Evolutionary conservation across 2,888 invertebrate genomes (phyloP).

Genomic region (Lampropteryx suffumata): DNA sequence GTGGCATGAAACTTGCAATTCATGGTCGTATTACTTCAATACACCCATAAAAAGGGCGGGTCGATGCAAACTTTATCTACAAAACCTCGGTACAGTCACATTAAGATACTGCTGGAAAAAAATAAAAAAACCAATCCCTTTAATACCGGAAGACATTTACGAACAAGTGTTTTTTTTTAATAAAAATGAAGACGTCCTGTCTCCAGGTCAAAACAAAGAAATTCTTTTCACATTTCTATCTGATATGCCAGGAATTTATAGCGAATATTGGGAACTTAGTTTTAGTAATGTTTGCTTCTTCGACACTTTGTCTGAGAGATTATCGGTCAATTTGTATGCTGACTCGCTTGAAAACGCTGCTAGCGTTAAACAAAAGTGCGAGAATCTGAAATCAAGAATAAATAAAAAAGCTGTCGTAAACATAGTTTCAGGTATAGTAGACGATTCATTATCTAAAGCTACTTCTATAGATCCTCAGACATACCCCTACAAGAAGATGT

Average conservation of each 20-base stretch:
- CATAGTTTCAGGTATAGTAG: constrained; percentile 45
- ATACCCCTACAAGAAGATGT: constrained; percentile 64
- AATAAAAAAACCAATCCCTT: constrained; percentile 53
- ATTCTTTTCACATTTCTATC: constrained; percentile 76
- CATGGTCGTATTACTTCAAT: constrained; percentile 74
- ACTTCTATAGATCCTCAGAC: constrained; percentile 49
- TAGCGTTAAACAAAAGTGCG: constrained; percentile 41
- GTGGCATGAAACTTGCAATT: constrained; percentile 54
- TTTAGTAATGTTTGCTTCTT: constrained; percentile 69
- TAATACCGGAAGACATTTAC: constrained; percentile 54
- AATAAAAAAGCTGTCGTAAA: constrained; percentile 47
- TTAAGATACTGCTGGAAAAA: constrained; percentile 78
- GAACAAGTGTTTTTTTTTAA: constrained; percentile 81
- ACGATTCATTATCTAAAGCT: constrained; percentile 48
- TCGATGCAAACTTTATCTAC: constrained; percentile 61
- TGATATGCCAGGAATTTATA: constrained; percentile 57
- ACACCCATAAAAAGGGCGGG: constrained; percentile 56
- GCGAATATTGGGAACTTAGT: constrained; percentile 76
- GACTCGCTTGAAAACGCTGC: constrained; percentile 58
- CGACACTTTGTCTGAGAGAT: constrained; percentile 49
- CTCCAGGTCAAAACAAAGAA: constrained; percentile 72
- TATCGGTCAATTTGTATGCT: constrained; percentile 60
- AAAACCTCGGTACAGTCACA: constrained; percentile 78
- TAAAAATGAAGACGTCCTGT: constrained; percentile 78
- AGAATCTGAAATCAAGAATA: constrained; percentile 51